Conservation (phyloP, 2,888 invertebrate genomes). For the Lucinisca nassula region DNA sequence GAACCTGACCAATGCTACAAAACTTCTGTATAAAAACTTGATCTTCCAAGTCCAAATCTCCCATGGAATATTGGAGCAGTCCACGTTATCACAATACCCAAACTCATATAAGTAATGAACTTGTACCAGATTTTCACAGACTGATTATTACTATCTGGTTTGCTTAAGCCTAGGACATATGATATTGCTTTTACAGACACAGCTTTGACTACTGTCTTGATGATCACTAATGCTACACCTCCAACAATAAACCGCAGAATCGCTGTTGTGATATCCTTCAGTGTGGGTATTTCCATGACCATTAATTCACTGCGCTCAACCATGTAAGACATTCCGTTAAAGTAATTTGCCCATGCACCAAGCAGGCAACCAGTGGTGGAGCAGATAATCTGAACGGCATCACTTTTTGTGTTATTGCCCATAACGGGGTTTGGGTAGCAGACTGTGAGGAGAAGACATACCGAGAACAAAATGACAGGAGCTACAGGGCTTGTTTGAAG, state of each 20-base stretch:
- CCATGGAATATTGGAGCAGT: conserved; percentile 75
- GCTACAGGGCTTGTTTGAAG: conserved; percentile 78
- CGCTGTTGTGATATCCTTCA: conserved; percentile 71
- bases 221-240: conserved; percentile 61
- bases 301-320: conserved; percentile 53
- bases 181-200: conserved; percentile 74
- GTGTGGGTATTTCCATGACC: conserved; percentile 68
- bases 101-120: conserved; percentile 75
- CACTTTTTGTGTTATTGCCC: conserved; percentile 73
- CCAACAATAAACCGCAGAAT: conserved; percentile 78
- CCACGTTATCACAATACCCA: conserved; percentile 75
- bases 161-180: conserved; percentile 73
- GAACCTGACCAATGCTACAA: too few relatives aligned
- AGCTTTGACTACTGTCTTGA: conserved; percentile 70
- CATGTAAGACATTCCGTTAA: conserved; percentile 72
- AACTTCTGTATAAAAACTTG: conserved; percentile 75
- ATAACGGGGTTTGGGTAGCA: conserved; percentile 77
- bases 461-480: conserved; percentile 72
- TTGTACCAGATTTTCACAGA: conserved; percentile 76
- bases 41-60: conserved; percentile 76
- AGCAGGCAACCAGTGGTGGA: conserved; percentile 70
- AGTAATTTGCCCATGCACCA: conserved; percentile 79
- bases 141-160: conserved; percentile 77
- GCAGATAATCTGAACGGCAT: conserved; percentile 79
- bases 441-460: conserved; percentile 77